Percentiles rank a stretch among this genome's conserved stretches.
Evolutionary conservation across 2,888 invertebrate genomes (phyloP).

Genomic region (Drosophila mulleri): DNA sequence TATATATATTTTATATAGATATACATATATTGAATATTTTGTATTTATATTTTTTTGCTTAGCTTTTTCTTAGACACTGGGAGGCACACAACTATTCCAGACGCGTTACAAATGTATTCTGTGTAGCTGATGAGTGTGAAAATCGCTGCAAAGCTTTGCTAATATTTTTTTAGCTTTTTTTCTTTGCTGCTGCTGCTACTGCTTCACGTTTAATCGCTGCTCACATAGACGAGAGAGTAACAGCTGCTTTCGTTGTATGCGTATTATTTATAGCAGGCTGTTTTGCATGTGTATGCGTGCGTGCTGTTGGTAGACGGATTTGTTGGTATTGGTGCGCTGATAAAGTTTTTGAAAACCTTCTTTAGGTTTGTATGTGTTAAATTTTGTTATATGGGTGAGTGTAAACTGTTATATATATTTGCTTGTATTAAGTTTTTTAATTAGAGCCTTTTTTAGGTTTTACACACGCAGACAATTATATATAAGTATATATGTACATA

Average conservation of each 20-base stretch:
- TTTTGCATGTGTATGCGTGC: neutral
- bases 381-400: slow-evolving; percentile 28
- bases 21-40: neutral
- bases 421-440: slow-evolving; percentile 41
- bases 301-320: slow-evolving; percentile 23
- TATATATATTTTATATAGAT: slow-evolving; percentile 15
- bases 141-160: slow-evolving; percentile 60
- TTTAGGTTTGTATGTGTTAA: slow-evolving; percentile 27
- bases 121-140: slow-evolving; percentile 58
- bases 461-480: slow-evolving; percentile 28
- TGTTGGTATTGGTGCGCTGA: slow-evolving; percentile 44
- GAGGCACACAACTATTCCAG: slow-evolving; percentile 64
- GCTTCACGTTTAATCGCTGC: slow-evolving; percentile 63
- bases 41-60: neutral
- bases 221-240: slow-evolving; percentile 42
- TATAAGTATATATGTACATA: slow-evolving; percentile 2
- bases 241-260: slow-evolving; percentile 42
- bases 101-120: slow-evolving; percentile 64
- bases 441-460: slow-evolving; percentile 37
- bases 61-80: slow-evolving; percentile 30
- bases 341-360: slow-evolving; percentile 61
- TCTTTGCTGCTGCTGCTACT: neutral
- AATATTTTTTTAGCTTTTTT: slow-evolving; percentile 41
- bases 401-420: slow-evolving; percentile 27
- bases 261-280: slow-evolving; percentile 57